Evolutionary conservation across 1,140 invertebrate genomes (phyloP), one percentile per base, ranked within the genome.

Genomic region (Ips nitidus): DNA sequence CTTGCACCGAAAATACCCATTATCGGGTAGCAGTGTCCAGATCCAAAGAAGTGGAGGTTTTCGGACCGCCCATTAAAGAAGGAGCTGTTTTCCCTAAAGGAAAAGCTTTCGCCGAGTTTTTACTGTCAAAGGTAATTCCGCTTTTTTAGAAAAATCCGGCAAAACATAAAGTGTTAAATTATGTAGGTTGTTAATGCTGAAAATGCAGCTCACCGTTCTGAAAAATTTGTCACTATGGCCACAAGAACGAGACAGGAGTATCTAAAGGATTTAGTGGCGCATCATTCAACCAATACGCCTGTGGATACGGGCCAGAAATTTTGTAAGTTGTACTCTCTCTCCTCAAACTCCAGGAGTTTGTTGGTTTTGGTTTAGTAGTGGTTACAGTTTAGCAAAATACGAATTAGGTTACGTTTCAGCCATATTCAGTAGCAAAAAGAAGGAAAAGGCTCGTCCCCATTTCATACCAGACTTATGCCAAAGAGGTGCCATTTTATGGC

Each of bases 211-310:
- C 94, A 98, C 77, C 87, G 92, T 70, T 97, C 94, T 5, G 94
- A 98, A 77, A 98, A 98, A 83, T 99, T 99, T 83, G 92, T 92
- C 56, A 95, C 94, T 2, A 98, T 99, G 95, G 95, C 97, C 2
- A 95, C 94, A 4, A 86, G 97, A 77, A 98, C 97, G 22, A 85
- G 96, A 76, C 93, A 97, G 79, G 97, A 98, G 83, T 98, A 98
- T 81, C 83, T 98, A 66, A 98, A 97, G 80, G 91, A 93, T 80
- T 85, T 98, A 60, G 90, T 94, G 3, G 87, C 88, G 45, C 98
- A 97, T 82, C 92, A 94, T 82, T 87, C 90, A 0, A 90, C 92
- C 1, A 88, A 88, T 41, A 92, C 91, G 3, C 85, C 90, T 3
- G 86, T 97, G 6, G 94, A 97, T 75, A 90, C 90, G 37, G 89